Conservation (phyloP, 2,797 vertebrate species). For the Smutsia gigantea region DNA sequence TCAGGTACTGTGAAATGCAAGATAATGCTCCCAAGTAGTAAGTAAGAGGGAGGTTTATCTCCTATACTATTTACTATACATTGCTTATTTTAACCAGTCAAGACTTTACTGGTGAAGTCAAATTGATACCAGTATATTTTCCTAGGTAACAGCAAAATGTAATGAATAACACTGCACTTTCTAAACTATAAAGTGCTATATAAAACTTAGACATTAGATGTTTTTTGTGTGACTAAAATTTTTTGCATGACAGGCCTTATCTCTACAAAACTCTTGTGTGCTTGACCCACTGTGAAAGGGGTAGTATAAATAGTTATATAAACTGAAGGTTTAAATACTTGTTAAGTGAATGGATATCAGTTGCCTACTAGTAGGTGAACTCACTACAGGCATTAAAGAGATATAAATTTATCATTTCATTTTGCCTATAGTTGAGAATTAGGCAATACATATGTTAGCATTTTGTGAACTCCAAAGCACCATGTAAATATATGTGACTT, state of each 20-base stretch:
- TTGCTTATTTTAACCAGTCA: conserved; percentile 37
- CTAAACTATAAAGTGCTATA: neutral
- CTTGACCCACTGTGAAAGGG: conserved; percentile 11
- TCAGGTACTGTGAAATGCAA: conserved; percentile 22
- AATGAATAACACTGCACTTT: neutral
- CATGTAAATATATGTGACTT: conserved; percentile 37
- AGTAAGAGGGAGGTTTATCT: conserved; percentile 27
- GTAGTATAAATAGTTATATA: neutral
- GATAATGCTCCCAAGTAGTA: conserved; percentile 44
- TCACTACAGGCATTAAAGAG: conserved; percentile 1
- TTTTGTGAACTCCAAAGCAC: conserved; percentile 45
- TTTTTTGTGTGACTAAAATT: conserved; percentile 50
- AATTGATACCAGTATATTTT: conserved; percentile 9
- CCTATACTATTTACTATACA: neutral
- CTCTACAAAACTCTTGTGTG: conserved; percentile 36
- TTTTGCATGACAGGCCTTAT: conserved; percentile 6
- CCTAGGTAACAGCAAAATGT: neutral
- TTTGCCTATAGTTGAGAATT: conserved; percentile 31
- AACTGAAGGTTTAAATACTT: neutral
- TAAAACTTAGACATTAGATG: neutral
- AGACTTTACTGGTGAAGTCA: neutral
- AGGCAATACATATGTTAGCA: neutral
- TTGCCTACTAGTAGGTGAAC: neutral
- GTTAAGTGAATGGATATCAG: neutral
- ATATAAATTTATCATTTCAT: conserved; percentile 1